Evolutionary conservation across 2,797 vertebrate species (phyloP).

Genomic region (Clarias fuscus): DNA sequence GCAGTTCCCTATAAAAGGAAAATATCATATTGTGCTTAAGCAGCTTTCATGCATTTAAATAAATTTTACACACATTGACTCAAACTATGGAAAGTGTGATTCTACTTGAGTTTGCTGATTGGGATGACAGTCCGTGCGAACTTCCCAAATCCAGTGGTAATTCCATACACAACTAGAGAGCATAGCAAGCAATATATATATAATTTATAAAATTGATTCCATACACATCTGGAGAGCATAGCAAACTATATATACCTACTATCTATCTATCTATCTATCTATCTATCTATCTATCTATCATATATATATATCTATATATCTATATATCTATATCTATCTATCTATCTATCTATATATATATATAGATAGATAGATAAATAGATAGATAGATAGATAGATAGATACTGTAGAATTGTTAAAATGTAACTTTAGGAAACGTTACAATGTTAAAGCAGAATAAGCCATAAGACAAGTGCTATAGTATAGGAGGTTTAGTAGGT

Average conservation of each 20-base stretch:
- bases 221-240: conserved; percentile 80
- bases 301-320: too few relatives aligned
- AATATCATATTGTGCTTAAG: not conserved
- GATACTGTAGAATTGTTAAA: too few relatives aligned
- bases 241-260: too few relatives aligned
- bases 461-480: not conserved
- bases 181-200: conserved; percentile 39
- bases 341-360: too few relatives aligned
- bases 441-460: not conserved
- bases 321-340: too few relatives aligned
- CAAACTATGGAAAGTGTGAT: not conserved
- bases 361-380: too few relatives aligned
- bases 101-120: conserved; percentile 88
- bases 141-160: conserved; percentile 97
- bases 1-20: conserved; percentile 83
- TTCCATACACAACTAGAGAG: conserved; percentile 91
- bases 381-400: too few relatives aligned
- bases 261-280: too few relatives aligned
- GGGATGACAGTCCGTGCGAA: conserved; percentile 96
- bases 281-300: too few relatives aligned
- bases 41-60: not conserved
- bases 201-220: conserved; percentile 73
- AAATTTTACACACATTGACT: not conserved
- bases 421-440: not conserved
- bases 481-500: not conserved